phyloP scores from a whole-genome alignment of 2,797 vertebrate species.

The Alcedo atthis region DNA sequence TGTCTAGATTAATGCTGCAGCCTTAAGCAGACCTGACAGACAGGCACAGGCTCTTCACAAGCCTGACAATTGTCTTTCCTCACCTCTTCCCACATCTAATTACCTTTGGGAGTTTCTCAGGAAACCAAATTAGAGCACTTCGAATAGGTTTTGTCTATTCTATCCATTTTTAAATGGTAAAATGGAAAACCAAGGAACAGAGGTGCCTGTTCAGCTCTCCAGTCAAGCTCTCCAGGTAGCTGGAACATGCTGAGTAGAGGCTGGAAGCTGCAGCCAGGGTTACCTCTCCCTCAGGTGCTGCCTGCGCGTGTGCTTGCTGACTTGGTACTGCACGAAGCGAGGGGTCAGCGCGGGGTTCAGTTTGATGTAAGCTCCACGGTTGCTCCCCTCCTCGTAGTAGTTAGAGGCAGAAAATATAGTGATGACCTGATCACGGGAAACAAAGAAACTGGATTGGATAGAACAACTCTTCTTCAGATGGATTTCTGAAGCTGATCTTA shows the following conservation, averaged over 20 bases:
- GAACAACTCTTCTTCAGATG: neutral
- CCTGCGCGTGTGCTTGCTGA: conserved; percentile 82
- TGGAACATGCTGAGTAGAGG: accelerated
- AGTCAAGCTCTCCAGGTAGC: neutral
- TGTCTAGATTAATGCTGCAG: conserved; percentile 7
- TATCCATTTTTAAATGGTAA: neutral
- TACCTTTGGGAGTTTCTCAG: neutral
- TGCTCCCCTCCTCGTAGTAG: conserved; percentile 97
- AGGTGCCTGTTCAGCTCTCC: neutral
- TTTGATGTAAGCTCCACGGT: conserved; percentile 94
- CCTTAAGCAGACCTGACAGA: neutral
- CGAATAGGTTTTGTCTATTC: neutral
- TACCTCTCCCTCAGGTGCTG: conserved; percentile 89
- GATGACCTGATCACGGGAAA: conserved; percentile 84
- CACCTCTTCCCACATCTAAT: neutral
- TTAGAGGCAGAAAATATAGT: conserved; percentile 99
- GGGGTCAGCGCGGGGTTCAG: conserved; percentile 83
- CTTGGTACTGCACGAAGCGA: conserved; percentile 93
- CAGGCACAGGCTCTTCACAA: neutral
- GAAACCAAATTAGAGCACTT: neutral
- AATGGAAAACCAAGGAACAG: neutral
- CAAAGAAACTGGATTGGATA: neutral
- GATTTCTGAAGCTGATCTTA: neutral
- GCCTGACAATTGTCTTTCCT: neutral
- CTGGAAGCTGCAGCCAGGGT: neutral